Evolutionary conservation across 2,888 invertebrate genomes (phyloP).

Genomic region (Rhagonycha fulva): DNA sequence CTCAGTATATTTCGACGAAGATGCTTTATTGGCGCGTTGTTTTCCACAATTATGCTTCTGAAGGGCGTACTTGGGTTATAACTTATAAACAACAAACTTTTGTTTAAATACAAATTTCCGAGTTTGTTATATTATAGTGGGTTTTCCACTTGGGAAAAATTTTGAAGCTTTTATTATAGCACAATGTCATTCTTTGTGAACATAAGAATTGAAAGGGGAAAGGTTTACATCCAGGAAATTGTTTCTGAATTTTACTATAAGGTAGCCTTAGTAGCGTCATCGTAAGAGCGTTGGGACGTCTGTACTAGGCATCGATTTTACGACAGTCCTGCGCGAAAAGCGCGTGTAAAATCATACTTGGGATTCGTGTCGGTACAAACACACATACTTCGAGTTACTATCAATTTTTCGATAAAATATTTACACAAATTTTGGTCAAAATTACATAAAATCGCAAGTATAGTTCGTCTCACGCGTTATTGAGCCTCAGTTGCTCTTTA

Average conservation of each 20-base stretch:
- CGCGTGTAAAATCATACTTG: conserved; percentile 49
- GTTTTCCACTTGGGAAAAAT: not conserved
- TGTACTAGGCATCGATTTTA: conserved; percentile 50
- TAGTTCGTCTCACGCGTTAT: not conserved
- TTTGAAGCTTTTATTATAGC: not conserved
- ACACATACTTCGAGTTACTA: conserved; percentile 41
- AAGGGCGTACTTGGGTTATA: not conserved
- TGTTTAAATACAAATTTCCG: not conserved
- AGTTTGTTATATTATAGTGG: not conserved
- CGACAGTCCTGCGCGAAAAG: conserved; percentile 46
- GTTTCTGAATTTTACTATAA: conserved; percentile 5
- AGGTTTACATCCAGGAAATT: conserved; percentile 6
- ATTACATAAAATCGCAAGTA: not conserved
- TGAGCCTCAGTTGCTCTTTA: not conserved
- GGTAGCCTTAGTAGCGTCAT: conserved; percentile 10
- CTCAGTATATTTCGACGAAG: not conserved
- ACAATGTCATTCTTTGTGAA: not conserved
- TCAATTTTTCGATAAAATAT: conserved; percentile 5
- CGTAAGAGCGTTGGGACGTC: conserved; percentile 26
- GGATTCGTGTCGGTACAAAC: conserved; percentile 43
- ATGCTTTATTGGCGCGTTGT: not conserved
- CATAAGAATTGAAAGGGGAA: not conserved
- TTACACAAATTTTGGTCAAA: not conserved
- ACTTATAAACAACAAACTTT: not conserved
- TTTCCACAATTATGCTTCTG: not conserved